Evolutionary conservation across 64 coral and sea anemone species (phyloP), one percentile per base, ranked within the genome.

Genomic region (Porites australiensis): DNA sequence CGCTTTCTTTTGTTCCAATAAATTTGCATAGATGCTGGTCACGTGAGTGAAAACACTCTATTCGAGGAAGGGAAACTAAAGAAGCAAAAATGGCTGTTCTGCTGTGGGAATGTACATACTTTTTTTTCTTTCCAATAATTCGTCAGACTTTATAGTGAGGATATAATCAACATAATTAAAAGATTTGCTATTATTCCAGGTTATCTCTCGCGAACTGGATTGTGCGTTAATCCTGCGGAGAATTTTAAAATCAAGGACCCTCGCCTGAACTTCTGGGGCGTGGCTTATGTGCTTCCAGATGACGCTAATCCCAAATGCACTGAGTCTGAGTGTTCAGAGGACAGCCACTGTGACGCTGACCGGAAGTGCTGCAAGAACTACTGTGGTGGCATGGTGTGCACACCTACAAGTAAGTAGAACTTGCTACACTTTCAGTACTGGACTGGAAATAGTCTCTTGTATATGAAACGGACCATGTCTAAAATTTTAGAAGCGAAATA

Each of bases 281-380:
- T 45, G 6, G 75, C 88, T 5, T 71, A 82, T 60, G 50, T 89
- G 6, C 74, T 61, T 49, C 59, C 62, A 2, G 68, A 72, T 58
- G 65, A 94, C 21, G 64, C 27, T 3, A 73, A 73, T 19, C 76
- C 77, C 0, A 54, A 70, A 12, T 94, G 92, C 46, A 88, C 86
- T 6, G 95, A 94, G 21, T 94, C 48, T 5, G 97, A 96, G 45
- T 98, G 97, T 79, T 27, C 58, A 2, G 94, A 94, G 23, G 97
- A 98, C 83, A 98, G 94, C 6, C 88, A 96, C n/a, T 98, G 97
- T 70, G 94, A 98, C 53, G 97, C 66, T 13, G 87, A 95, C 77
- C 79, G 83, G 13, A 98, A 98, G 87, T 98, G 97, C 82, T 98
- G 97, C 51, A 91, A 88, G 63, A 98, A 98, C 70, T 87, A 90